Percentiles rank a stretch among this genome's conserved stretches.
Evolutionary conservation across 2,797 vertebrate species (phyloP).

Genomic region (Pseudomugil gertrudae): DNA sequence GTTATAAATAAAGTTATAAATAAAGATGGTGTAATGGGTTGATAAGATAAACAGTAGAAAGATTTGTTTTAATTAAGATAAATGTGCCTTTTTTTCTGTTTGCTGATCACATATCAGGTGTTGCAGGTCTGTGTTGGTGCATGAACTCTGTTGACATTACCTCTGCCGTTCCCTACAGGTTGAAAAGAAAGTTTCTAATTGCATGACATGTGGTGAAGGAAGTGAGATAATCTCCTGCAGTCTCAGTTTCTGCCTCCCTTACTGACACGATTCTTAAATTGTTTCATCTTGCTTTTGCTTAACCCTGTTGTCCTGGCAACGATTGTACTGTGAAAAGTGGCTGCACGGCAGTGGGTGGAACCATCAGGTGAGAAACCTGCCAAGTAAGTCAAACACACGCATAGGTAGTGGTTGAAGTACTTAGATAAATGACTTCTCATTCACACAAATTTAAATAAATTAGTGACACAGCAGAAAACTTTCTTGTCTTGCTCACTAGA

Average conservation of each 20-base stretch:
- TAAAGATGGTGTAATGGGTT: background rate
- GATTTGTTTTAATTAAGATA: background rate
- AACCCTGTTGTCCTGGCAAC: constrained; percentile 70
- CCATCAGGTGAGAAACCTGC: constrained; percentile 65
- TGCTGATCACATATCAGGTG: background rate
- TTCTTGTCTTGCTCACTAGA: background rate
- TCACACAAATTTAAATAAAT: background rate
- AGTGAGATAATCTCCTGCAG: constrained; percentile 70
- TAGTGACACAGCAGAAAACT: background rate
- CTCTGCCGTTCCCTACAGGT: constrained; percentile 59
- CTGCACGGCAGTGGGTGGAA: constrained; percentile 76
- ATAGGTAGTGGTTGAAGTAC: background rate
- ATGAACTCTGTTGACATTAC: constrained; percentile 33
- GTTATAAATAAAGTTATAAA: background rate
- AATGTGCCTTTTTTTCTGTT: background rate
- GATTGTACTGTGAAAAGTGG: constrained; percentile 53
- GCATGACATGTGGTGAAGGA: constrained; percentile 69
- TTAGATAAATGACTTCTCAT: background rate
- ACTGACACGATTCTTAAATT: constrained; percentile 71
- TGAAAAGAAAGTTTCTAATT: constrained; percentile 25
- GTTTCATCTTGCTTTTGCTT: constrained; percentile 78
- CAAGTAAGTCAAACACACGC: constrained; percentile 35
- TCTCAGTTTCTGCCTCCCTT: constrained; percentile 48
- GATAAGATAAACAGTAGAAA: background rate
- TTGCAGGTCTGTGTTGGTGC: constrained; percentile 4